phyloP scores from a whole-genome alignment of 2,797 vertebrate species.

The Neosilurus hyrtlii region DNA sequence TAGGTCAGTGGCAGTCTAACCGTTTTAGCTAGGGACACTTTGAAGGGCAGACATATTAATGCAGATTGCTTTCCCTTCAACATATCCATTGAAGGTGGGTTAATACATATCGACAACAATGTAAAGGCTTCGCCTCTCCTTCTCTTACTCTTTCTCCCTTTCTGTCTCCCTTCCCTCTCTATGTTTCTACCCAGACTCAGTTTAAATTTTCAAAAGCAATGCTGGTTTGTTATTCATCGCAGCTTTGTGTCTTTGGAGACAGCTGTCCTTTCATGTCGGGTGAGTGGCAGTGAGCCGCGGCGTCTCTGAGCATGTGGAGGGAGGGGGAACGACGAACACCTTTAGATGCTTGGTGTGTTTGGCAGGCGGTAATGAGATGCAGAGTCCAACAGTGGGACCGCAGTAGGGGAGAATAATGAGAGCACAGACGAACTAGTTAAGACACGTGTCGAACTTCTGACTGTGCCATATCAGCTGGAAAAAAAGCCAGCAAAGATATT shows the following conservation, averaged over 20 bases:
- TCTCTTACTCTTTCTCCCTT: not conserved
- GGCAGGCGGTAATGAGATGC: constrained; percentile 55
- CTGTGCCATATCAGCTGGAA: constrained; percentile 54
- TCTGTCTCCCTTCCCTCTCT: not conserved
- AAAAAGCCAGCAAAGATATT: constrained; percentile 40
- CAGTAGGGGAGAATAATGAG: constrained; percentile 53
- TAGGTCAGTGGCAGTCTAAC: constrained; percentile 26
- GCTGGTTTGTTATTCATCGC: constrained; percentile 49
- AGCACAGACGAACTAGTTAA: constrained; percentile 56
- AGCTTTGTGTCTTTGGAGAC: constrained; percentile 51
- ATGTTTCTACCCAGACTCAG: constrained; percentile 28
- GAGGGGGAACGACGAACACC: constrained; percentile 47
- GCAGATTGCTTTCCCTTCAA: constrained; percentile 41
- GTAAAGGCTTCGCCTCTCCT: constrained; percentile 18
- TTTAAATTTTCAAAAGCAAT: constrained; percentile 45
- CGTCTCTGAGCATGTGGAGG: constrained; percentile 21
- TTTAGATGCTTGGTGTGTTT: constrained; percentile 50
- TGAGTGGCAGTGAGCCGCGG: constrained; percentile 49
- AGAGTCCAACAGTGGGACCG: constrained; percentile 46
- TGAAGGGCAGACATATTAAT: constrained; percentile 47
- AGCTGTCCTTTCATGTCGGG: constrained; percentile 54
- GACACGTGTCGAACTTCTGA: constrained; percentile 59
- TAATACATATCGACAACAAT: constrained; percentile 46
- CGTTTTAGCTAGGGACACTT: constrained; percentile 36
- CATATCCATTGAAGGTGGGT: constrained; percentile 34